These are phyloP conservation scores for Thermophis baileyi DNA, from an alignment of 2,113 vertebrate genomes.

Conservation along the genomic window DNA sequence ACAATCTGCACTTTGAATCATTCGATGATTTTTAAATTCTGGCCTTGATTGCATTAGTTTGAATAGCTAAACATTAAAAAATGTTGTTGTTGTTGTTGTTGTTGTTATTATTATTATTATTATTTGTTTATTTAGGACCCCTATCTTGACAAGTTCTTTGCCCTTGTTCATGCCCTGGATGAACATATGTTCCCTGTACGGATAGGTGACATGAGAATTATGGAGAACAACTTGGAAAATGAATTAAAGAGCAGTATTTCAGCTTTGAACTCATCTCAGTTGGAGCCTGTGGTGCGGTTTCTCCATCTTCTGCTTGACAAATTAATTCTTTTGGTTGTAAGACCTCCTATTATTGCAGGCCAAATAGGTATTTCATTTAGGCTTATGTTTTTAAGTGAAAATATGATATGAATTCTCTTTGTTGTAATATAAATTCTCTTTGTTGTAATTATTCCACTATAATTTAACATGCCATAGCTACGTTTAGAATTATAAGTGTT, in stretches of 20 bases:
- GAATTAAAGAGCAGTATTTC: constrained; percentile 95
- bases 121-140: constrained; percentile 79
- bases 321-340: constrained; percentile 92
- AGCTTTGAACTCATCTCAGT: constrained; percentile 88
- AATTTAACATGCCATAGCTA: background rate
- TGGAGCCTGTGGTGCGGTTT: constrained; percentile 96
- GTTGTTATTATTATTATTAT: background rate
- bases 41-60: background rate
- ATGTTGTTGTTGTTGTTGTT: background rate
- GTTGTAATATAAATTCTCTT: background rate
- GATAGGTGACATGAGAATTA: constrained; percentile 96
- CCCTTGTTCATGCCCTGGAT: constrained; percentile 94
- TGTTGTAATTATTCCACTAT: background rate
- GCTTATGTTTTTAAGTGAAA: constrained; percentile 4
- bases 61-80: background rate
- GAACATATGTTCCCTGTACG: constrained; percentile 98
- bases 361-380: constrained; percentile 88
- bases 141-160: constrained; percentile 97
- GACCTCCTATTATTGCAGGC: constrained; percentile 94
- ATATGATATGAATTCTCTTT: background rate
- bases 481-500: background rate
- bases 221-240: constrained; percentile 96
- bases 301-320: constrained; percentile 97
- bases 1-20: background rate
- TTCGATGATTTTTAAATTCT: background rate